These are phyloP conservation scores for Phyllostomus hastatus DNA, from an alignment of 2,113 vertebrate genomes.

Conservation along the genomic window DNA sequence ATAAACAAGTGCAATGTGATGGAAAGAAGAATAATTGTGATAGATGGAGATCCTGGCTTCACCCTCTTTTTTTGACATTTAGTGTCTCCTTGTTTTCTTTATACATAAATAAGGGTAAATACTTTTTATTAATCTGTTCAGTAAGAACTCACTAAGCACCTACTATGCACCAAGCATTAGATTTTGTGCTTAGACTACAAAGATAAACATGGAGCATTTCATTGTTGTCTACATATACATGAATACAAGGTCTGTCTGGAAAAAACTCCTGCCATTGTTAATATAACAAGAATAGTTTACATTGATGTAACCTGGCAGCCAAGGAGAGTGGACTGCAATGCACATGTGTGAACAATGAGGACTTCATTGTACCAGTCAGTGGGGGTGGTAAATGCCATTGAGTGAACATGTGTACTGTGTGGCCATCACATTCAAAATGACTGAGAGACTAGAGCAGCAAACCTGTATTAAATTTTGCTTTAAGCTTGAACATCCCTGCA, in stretches of 20 bases:
- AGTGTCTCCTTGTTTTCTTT: background rate
- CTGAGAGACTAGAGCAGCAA: no score
- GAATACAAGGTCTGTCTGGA: background rate
- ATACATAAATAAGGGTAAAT: background rate
- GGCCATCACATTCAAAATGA: no score
- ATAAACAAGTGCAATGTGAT: background rate
- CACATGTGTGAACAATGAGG: no score
- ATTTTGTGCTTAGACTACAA: background rate
- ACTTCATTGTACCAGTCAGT: no score
- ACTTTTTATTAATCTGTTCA: background rate
- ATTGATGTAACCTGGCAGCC: no score
- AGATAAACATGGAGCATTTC: background rate
- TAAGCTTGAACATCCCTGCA: no score
- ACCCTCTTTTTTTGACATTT: background rate
- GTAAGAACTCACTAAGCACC: background rate
- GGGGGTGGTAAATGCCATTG: no score
- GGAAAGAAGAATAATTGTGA: background rate
- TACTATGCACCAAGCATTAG: background rate
- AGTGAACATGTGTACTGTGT: no score
- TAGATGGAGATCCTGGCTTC: background rate
- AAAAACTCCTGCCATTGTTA: no score
- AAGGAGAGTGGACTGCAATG: no score
- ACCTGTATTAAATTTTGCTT: no score
- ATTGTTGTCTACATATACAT: background rate
- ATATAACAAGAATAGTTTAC: no score